phyloP scores from a whole-genome alignment of 2,888 invertebrate genomes.

The Dendrolimus pini region DNA sequence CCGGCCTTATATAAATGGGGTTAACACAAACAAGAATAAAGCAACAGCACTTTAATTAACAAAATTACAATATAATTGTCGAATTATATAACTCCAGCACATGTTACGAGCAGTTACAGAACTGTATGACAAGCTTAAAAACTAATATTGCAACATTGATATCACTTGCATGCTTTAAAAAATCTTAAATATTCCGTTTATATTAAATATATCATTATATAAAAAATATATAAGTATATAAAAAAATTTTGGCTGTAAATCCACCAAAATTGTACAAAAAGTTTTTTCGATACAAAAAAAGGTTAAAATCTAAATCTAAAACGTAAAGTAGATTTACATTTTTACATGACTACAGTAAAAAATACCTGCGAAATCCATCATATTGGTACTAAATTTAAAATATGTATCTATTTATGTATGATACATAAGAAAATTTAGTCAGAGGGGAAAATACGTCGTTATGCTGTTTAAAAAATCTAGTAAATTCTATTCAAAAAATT shows the following conservation, averaged over 20 bases:
- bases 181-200: slow-evolving; percentile 19
- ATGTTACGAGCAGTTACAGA: slow-evolving; percentile 6
- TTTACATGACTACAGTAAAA: slow-evolving; percentile 46
- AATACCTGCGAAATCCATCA: slow-evolving; percentile 27
- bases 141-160: slow-evolving; percentile 72
- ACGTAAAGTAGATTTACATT: slow-evolving; percentile 47
- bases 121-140: slow-evolving; percentile 38
- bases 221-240: slow-evolving; percentile 1
- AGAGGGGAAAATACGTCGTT: slow-evolving; percentile 18
- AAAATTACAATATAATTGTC: slow-evolving; percentile 47
- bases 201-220: slow-evolving; percentile 20
- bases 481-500: not conserved
- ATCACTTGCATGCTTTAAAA: slow-evolving; percentile 62
- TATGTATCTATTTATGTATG: slow-evolving; percentile 34
- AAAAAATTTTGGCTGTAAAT: not conserved
- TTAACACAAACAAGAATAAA: slow-evolving; percentile 37
- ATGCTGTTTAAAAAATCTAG: not conserved
- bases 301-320: slow-evolving; percentile 3
- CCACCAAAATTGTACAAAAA: not conserved
- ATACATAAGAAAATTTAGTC: slow-evolving; percentile 47
- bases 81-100: slow-evolving; percentile 25
- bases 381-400: slow-evolving; percentile 35
- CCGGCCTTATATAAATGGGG: slow-evolving; percentile 4
- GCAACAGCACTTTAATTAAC: slow-evolving; percentile 72
- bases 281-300: not conserved